These are phyloP conservation scores for Tribolium madens DNA, from an alignment of 1,140 invertebrate species.

Conservation along the genomic window DNA sequence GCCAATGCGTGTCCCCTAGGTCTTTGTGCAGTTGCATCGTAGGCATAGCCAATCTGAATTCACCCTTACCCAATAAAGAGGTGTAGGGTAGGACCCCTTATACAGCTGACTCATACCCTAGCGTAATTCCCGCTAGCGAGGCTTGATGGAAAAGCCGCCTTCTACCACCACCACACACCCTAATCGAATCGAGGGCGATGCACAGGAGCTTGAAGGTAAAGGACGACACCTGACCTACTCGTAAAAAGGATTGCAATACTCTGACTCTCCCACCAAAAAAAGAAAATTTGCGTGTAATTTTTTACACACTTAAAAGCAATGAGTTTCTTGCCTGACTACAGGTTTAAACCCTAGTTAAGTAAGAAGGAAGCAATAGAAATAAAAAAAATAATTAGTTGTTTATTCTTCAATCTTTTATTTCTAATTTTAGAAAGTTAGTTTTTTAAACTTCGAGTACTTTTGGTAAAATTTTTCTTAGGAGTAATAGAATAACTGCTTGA, in stretches of 20 bases:
- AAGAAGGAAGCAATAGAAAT: no score
- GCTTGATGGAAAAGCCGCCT: slow-evolving; percentile 40
- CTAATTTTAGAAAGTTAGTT: no score
- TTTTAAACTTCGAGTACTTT: no score
- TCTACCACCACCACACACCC: slow-evolving; percentile 9
- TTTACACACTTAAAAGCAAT: no score
- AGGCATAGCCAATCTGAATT: slow-evolving; percentile 63
- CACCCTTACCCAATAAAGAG: slow-evolving; percentile 66
- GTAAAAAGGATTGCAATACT: neutral
- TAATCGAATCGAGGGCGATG: neutral
- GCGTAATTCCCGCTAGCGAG: slow-evolving; percentile 41
- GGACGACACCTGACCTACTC: neutral
- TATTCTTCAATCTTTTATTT: no score
- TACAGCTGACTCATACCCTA: slow-evolving; percentile 63
- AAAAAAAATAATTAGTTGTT: no score
- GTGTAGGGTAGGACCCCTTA: slow-evolving; percentile 62
- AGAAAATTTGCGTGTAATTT: no score
- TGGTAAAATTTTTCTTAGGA: no score
- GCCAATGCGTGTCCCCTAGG: slow-evolving; percentile 58
- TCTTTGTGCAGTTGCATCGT: slow-evolving; percentile 63
- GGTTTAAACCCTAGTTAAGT: no score
- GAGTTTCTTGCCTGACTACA: no score
- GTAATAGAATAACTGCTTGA: no score
- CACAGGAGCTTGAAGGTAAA: slow-evolving; percentile 1
- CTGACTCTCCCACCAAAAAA: no score